Base-by-base conservation (phyloP, 1,140 invertebrate genomes). In the Vollenhovia emeryi region DNA sequence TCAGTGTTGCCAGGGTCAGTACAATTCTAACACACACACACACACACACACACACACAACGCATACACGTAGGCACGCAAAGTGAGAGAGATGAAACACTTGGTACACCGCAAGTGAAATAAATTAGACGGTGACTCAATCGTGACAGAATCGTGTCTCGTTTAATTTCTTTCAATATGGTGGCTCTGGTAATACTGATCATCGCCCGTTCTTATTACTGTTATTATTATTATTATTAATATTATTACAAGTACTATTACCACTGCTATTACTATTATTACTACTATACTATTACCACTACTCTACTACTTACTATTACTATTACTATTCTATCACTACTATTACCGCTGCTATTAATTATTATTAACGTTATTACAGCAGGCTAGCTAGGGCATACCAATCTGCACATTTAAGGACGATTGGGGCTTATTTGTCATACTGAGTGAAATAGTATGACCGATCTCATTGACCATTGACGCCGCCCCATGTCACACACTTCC, bases 401-500 rank as follows among this genome's bases (percentile, higher is more conserved):
- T 86, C 86, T 84, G 90, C 90, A 89, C 89, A 27, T 84, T 85
- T 86, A 75, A 85, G 60, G 50, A 87, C 68, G 78, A 74, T 78
- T 57, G 90, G 90, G 90, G 90, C 90, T 89, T 82, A 91, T 79
- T 90, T 91, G 91, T 92, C 91, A 73, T 92, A 90, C 92, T 87
- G 21, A 76, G 24, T 59, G 36, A 69, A 84, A 82, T 48, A 73
- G 93, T 93, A 93, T 91, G 94, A 93, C 90, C 91, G 94, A 95
- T 95, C 94, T 95, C 94, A 94, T 93, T 94, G 92, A 94, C 92
- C 91, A 92, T 91, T 94, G 91, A 93, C 85, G 93, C 90, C 86
- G 90, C 93, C 92, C 92, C 90, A 71, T 86, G n/a, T 18, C 48
- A 50, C 48, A 50, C 76, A 92, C 90, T 93, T 93, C 91, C 92